Base-by-base conservation (phyloP, 2,113 vertebrate genomes). In the Hoplias malabaricus region DNA sequence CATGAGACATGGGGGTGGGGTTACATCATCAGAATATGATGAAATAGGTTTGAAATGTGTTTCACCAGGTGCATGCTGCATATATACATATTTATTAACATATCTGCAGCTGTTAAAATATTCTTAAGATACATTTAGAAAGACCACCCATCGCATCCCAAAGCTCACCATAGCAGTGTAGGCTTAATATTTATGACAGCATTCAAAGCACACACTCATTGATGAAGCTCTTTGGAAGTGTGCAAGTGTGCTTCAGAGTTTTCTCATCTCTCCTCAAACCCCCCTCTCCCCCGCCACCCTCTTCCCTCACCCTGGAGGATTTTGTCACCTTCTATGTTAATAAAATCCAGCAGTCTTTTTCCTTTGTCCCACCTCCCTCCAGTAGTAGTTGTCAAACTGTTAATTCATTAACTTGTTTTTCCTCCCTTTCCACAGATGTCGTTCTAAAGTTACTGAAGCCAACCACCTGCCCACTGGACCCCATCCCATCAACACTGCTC, bases 131-230 rank as follows among this genome's bases (percentile, higher is more conserved):
- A 33, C 29, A 61, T 1, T 4, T 2, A 34, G 59, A 63, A 36
- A 59, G 25, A 59, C 16, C 25, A 1, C 16, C 16, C 57, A 19
- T 10, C 73, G 56, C 31, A 33, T 57, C 48, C 11, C 74, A 23
- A 36, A 76, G 34, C 48, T 5, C 63, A 43, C 48, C 11, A 33
- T 23, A 66, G 13, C 43, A 16, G n/a, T 36, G 27, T 29, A 75
- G 36, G 10, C 43, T 34, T 54, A 38, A 66, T 66, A 75, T 66
- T 75, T 75, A 66, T 53, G 33, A n/a, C 33, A 31, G 7, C 11
- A 48, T 67, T 75, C 63, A 48, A 75, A 67, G 38, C 10, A 34
- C 33, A 50, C 62, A 16, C 21, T 48, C 23, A 36, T 54, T 56
- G 21, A 21, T 43, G 21, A 11, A 67, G 62, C 66, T 56, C 34